Conservation (phyloP, 1,140 invertebrate species). For the Drosophila melanica region DNA sequence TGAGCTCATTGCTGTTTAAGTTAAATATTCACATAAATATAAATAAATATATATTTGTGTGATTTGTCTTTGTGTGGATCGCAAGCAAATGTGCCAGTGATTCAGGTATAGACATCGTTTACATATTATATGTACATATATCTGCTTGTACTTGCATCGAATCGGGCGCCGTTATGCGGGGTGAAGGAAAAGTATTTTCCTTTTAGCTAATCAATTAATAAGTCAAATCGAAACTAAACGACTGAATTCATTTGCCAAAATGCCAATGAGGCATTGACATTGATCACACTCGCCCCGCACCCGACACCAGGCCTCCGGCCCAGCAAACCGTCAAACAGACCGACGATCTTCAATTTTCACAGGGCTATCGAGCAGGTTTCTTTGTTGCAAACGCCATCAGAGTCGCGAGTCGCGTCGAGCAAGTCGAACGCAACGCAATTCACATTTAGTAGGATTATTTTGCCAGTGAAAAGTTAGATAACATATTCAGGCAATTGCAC, state of each 20-base stretch:
- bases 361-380: conserved; percentile 63
- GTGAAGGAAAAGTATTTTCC: conserved; percentile 26
- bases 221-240: conserved; percentile 55
- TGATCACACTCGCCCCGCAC: conserved; percentile 40
- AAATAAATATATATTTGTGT: conserved; percentile 2
- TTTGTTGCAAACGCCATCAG: conserved; percentile 59
- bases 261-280: conserved; percentile 81
- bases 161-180: conserved; percentile 38
- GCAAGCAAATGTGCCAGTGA: conserved; percentile 33
- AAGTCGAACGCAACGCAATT: conserved; percentile 73
- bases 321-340: background rate
- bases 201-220: conserved; percentile 63
- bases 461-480: conserved; percentile 67
- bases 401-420: conserved; percentile 69
- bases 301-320: background rate
- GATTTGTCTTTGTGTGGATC: conserved; percentile 8
- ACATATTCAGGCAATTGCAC: conserved; percentile 33
- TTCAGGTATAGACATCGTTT: conserved; percentile 28
- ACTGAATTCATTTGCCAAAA: conserved; percentile 71
- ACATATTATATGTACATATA: conserved; percentile 26
- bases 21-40: conserved; percentile 28
- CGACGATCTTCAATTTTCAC: conserved; percentile 24
- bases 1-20: conserved; percentile 73
- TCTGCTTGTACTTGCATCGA: conserved; percentile 15
- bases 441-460: conserved; percentile 26